Conservation (phyloP, 2,113 vertebrate genomes). For the Podarcis cretensis region DNA sequence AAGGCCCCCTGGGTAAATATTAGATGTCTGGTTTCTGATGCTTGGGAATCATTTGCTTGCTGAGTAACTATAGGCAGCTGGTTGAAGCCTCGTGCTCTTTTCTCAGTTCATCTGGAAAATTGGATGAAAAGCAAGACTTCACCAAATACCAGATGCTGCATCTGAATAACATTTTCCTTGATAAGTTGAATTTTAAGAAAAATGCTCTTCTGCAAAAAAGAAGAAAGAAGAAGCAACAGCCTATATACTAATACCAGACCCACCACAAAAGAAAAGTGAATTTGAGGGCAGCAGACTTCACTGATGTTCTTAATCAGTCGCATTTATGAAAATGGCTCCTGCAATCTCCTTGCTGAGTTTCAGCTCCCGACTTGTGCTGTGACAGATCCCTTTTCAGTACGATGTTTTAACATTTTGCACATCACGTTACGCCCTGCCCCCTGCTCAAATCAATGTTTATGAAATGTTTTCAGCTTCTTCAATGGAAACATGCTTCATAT, state of each 20-base stretch:
- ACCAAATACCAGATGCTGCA: conserved; percentile 46
- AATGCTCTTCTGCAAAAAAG: neutral
- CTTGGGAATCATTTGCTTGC: accelerated
- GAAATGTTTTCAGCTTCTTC: neutral
- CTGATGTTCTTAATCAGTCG: conserved; percentile 8
- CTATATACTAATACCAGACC: neutral
- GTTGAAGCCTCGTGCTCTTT: conserved; percentile 33
- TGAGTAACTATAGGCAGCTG: conserved; percentile 30
- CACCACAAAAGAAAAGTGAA: conserved; percentile 6
- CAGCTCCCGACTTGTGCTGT: neutral
- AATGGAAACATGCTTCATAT: neutral
- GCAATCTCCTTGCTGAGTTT: neutral
- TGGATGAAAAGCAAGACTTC: conserved; percentile 40
- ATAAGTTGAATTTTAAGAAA: conserved; percentile 32
- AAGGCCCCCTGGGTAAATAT: neutral
- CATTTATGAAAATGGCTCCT: conserved; percentile 7
- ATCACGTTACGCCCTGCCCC: neutral
- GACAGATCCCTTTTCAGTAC: neutral
- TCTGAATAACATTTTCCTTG: conserved; percentile 46
- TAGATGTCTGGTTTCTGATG: conserved; percentile 34
- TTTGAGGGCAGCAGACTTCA: neutral
- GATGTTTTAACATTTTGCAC: neutral
- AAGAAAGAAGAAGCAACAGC: neutral
- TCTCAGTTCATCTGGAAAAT: conserved; percentile 41
- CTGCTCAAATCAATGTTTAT: neutral